These are phyloP conservation scores for Stylophora pistillata DNA, from an alignment of 64 coral and sea anemone species.

Conservation along the genomic window DNA sequence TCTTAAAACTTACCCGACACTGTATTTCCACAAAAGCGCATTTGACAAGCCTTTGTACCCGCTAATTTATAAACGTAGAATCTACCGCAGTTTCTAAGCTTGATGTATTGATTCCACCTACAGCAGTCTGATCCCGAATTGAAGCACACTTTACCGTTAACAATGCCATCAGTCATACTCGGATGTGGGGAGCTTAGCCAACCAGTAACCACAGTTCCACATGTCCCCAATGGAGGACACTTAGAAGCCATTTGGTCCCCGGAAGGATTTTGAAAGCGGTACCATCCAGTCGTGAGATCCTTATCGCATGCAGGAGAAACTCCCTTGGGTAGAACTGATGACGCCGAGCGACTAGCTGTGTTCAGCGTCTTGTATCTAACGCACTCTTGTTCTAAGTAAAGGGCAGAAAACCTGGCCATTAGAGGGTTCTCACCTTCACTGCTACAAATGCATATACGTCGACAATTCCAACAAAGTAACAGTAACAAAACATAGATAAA, in stretches of 20 bases:
- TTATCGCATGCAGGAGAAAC: neutral
- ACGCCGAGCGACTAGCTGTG: neutral
- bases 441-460: too few species aligned
- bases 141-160: conserved; percentile 56
- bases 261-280: conserved; percentile 9
- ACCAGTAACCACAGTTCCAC: conserved; percentile 17
- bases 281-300: neutral
- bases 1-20: neutral
- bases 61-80: conserved; percentile 63
- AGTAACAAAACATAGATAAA: neutral
- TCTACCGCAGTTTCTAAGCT: conserved; percentile 50
- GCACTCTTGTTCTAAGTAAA: conserved; percentile 21
- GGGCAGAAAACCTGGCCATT: neutral
- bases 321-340: neutral
- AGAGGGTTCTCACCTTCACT: too few species aligned
- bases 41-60: neutral
- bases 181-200: conserved; percentile 33
- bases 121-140: neutral
- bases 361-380: conserved; percentile 6
- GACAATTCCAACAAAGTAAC: too few species aligned
- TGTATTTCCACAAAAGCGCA: conserved; percentile 20
- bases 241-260: conserved; percentile 34
- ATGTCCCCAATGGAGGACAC: neutral
- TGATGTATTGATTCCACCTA: neutral
- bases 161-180: conserved; percentile 20